These are phyloP conservation scores for Temnothorax curvispinosus DNA, from an alignment of 1,140 invertebrate genomes.

Conservation along the genomic window DNA sequence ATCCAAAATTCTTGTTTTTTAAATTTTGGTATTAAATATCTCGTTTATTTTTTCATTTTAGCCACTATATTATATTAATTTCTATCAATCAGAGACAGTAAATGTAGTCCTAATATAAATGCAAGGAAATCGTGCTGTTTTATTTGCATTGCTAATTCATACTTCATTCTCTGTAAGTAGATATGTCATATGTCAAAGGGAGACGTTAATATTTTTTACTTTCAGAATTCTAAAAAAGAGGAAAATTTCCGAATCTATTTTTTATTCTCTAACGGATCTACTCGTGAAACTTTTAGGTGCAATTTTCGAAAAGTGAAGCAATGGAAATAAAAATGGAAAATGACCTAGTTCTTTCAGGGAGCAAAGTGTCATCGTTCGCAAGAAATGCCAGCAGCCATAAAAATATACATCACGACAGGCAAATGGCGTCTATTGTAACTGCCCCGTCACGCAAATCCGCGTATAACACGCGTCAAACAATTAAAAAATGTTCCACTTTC, in stretches of 20 bases:
- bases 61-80: not conserved
- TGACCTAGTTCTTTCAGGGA: not conserved
- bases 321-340: not conserved
- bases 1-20: not conserved
- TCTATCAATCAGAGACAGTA: not conserved
- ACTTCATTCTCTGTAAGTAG: not conserved
- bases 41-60: not conserved
- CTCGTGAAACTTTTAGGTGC: constrained; percentile 8
- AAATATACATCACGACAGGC: constrained; percentile 2
- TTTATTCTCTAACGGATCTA: not conserved
- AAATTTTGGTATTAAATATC: not conserved
- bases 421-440: not conserved
- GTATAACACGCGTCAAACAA: not conserved
- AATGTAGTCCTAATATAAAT: not conserved
- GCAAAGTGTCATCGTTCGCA: not conserved
- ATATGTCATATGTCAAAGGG: not conserved
- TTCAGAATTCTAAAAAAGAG: not conserved
- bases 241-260: not conserved
- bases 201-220: not conserved
- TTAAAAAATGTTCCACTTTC: constrained; percentile 30
- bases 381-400: not conserved
- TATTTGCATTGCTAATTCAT: not conserved
- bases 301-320: constrained; percentile 20
- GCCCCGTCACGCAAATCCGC: not conserved
- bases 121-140: not conserved